Conservation (phyloP, 2,888 invertebrate genomes). For the Oxyteleia sp. region DNA sequence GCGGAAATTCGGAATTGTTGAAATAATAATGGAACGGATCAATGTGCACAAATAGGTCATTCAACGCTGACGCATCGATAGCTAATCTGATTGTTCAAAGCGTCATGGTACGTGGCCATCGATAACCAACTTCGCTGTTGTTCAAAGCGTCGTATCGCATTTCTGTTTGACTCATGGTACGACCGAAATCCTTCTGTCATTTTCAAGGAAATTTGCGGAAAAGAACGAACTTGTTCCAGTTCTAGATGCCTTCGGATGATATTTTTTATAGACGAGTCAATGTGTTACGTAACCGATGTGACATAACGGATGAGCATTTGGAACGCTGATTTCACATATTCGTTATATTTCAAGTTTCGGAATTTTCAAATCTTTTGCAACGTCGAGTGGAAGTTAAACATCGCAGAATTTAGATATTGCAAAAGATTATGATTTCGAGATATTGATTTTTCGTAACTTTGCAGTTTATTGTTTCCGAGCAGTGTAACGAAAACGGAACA, state of each 20-base stretch:
- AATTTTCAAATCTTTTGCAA: too few relatives aligned
- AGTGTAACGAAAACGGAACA: too few relatives aligned
- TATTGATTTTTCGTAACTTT: too few relatives aligned
- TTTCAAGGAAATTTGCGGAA: slow-evolving; percentile 4
- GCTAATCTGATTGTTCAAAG: slow-evolving; percentile 48
- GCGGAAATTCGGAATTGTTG: slow-evolving; percentile 10
- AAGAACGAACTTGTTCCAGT: neutral
- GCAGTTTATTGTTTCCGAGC: too few relatives aligned
- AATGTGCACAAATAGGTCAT: slow-evolving; percentile 62
- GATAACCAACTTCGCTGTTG: slow-evolving; percentile 39
- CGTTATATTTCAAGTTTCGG: too few relatives aligned
- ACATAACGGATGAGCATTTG: too few relatives aligned
- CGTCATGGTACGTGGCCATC: slow-evolving; percentile 24
- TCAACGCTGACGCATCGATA: slow-evolving; percentile 32
- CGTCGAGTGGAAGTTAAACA: too few relatives aligned
- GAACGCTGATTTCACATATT: too few relatives aligned
- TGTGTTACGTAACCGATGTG: neutral
- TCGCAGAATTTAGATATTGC: too few relatives aligned
- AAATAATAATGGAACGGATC: slow-evolving; percentile 44
- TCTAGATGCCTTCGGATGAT: neutral
- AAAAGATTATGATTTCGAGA: too few relatives aligned
- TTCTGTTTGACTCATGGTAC: slow-evolving; percentile 34
- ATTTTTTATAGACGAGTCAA: neutral
- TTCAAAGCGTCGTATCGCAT: slow-evolving; percentile 16
- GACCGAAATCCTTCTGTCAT: slow-evolving; percentile 17